Conservation (phyloP, 2,888 invertebrate species). For the Agrotis exclamationis region DNA sequence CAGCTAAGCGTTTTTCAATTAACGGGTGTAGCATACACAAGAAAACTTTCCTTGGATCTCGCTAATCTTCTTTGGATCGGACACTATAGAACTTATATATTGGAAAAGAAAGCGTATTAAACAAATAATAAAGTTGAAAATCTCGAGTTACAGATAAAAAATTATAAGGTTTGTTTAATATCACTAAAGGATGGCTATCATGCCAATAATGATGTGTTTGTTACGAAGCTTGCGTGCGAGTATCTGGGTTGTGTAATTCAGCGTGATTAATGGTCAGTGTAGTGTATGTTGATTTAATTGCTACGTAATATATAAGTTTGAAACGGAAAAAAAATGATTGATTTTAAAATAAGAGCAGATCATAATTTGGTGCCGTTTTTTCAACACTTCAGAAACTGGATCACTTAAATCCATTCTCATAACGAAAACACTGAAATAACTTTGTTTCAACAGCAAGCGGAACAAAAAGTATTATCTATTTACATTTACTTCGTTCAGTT, state of each 20-base stretch:
- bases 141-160: no score
- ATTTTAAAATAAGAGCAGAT: constrained; percentile 3
- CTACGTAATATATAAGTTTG: constrained; percentile 11
- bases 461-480: constrained; percentile 7
- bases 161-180: not conserved
- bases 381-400: not conserved
- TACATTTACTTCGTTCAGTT: constrained; percentile 35
- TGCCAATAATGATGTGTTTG: constrained; percentile 35
- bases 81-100: constrained; percentile 42
- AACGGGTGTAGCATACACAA: constrained; percentile 46
- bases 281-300: constrained; percentile 22
- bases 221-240: constrained; percentile 43
- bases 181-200: constrained; percentile 30
- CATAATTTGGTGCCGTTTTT: constrained; percentile 9
- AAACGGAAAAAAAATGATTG: not conserved
- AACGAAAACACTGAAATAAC: not conserved
- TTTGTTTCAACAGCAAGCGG: constrained; percentile 5
- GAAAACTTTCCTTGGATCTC: constrained; percentile 25
- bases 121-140: constrained; percentile 5
- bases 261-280: constrained; percentile 20
- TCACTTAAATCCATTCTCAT: not conserved
- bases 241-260: constrained; percentile 23
- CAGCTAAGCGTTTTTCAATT: constrained; percentile 54
- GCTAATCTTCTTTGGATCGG: constrained; percentile 32
- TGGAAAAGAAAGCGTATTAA: constrained; percentile 34